Conservation (phyloP, 37 sponge, comb jelly and placozoan genomes). For the Spongilla lacustris region DNA sequence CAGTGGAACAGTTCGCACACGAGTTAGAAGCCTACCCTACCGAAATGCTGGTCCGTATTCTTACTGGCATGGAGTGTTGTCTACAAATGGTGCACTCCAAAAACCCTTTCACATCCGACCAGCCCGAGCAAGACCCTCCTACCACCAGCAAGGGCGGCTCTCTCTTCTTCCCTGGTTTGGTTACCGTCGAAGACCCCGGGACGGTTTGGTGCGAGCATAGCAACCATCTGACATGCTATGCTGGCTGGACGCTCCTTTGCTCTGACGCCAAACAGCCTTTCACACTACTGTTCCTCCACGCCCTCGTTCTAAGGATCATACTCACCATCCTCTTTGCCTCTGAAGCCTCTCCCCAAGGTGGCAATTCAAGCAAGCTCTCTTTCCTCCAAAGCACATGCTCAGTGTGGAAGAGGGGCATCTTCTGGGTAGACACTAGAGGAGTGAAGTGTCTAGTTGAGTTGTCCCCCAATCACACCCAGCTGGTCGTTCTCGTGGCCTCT, state of each 20-base stretch:
- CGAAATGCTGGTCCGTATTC: conserved; percentile 12
- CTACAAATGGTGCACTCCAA: neutral
- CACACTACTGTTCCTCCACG: conserved; percentile 16
- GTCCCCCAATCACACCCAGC: neutral
- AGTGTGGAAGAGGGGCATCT: neutral
- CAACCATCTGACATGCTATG: neutral
- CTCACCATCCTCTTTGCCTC: neutral
- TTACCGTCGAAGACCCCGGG: neutral
- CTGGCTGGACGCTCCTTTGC: conserved; percentile 43
- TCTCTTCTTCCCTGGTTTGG: conserved; percentile 37
- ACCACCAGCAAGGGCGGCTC: neutral
- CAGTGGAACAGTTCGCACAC: neutral
- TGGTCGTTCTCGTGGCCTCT: neutral
- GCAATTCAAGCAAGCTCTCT: neutral
- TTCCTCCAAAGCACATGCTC: neutral
- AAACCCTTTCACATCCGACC: conserved; percentile 16
- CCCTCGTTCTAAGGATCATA: conserved; percentile 13
- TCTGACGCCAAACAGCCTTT: neutral
- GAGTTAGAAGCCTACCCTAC: neutral
- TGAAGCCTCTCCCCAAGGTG: neutral
- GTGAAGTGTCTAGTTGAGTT: neutral
- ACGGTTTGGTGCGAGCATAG: neutral
- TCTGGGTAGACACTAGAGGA: neutral
- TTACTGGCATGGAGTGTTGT: conserved; percentile 38
- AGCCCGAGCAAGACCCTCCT: conserved; percentile 10